Evolutionary conservation across 2,888 invertebrate genomes (phyloP).

Genomic region (Meteorus colon): DNA sequence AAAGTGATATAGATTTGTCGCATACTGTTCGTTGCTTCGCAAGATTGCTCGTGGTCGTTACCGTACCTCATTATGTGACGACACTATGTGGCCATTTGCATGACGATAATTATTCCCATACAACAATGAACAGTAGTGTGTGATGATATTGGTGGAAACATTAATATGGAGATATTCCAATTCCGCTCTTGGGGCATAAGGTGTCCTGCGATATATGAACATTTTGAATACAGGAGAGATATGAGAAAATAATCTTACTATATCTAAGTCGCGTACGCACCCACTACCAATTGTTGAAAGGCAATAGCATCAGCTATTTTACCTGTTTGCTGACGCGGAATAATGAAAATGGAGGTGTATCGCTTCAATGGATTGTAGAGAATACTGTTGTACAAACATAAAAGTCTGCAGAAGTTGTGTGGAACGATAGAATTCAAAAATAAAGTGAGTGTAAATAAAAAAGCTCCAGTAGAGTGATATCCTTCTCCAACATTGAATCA

Average conservation of each 20-base stretch:
- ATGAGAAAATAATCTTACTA: not conserved
- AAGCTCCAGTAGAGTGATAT: not conserved
- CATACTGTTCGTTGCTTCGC: not conserved
- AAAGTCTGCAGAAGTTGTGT: not conserved
- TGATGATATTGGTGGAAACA: not conserved
- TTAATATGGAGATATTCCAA: not conserved
- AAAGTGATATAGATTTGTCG: not conserved
- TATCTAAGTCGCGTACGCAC: not conserved
- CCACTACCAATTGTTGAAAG: not conserved
- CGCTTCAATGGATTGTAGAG: not conserved
- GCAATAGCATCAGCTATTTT: not conserved
- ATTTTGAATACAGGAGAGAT: not conserved
- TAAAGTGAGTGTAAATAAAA: not conserved
- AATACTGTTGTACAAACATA: not conserved
- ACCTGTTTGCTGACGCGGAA: not conserved
- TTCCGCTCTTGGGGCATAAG: not conserved
- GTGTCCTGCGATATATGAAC: not conserved
- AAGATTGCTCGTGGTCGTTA: not conserved
- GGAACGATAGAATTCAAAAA: not conserved
- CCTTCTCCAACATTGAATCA: not conserved
- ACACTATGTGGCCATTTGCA: not conserved
- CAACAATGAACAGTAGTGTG: not conserved
- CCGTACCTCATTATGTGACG: not conserved
- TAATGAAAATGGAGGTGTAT: not conserved
- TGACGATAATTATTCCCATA: constrained; percentile 7